Evolutionary conservation across 2,113 vertebrate species (phyloP), one percentile per base, ranked within the genome.

Genomic region (Brachypteracias leptosomus): DNA sequence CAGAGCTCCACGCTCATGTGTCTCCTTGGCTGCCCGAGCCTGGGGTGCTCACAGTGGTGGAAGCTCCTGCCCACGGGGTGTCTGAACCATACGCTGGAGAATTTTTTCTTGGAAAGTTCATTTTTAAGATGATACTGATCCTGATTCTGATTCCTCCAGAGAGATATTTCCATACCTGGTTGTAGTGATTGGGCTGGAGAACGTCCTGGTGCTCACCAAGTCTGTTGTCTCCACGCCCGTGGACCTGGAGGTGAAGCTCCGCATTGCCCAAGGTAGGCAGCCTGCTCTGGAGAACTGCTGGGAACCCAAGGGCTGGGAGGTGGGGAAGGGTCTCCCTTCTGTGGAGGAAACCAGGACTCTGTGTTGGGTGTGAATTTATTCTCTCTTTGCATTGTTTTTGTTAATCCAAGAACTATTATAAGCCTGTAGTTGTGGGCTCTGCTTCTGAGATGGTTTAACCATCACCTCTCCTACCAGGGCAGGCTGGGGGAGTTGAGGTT

Each of bases 141-240:
- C n/a, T 62, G 79, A 8, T 57, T 94, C 18, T 79, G 5, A 86
- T 74, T 85, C 94, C 26, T 65, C 5, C 67, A 99, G 99, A 4
- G 99, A 99, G 97, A 99, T 99, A 55, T 99, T 99, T 77, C 99
- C 99, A 0, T 99, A 99, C 95, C 97, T 99, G 67, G 99, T 99
- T 92, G 99, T 99, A 18, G 99, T 99, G 47, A 99, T 99, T 3
- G 99, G 99, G 71, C 92, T 99, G 25, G 99, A 99, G 97, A 99
- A 99, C 0, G 99, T 99, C 76, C 58, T 99, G 89, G 99, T 99
- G 40, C 99, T 99, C 96, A 99, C 99, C 46, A 99, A 99, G 97
- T 99, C 99, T 0, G 99, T 99, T 4, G 99, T 99, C 85, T 99
- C 99, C 6, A 99, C 99, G 0, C 99, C 99, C 0, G 99, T 99